Percentiles rank a stretch among this genome's conserved stretches.
Conservation (phyloP, 2,113 vertebrate genomes). For the Paramormyrops kingsleyae region DNA sequence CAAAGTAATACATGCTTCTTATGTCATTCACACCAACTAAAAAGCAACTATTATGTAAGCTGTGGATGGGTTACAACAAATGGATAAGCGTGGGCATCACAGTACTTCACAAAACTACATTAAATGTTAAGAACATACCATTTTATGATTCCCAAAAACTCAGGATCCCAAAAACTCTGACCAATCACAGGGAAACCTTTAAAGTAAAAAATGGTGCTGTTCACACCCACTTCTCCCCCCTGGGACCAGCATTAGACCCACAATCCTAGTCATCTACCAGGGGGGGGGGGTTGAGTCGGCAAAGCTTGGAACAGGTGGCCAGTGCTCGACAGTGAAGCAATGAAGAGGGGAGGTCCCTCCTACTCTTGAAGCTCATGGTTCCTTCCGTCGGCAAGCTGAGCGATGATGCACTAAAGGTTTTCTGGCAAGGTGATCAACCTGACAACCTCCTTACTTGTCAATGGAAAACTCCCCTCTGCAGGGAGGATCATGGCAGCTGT, state of each 20-base stretch:
- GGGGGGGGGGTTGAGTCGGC: background rate
- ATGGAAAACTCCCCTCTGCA: slow-evolving; percentile 7
- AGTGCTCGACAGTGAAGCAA: background rate
- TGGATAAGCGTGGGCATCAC: background rate
- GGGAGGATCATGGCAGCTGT: background rate
- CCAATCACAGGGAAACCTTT: background rate
- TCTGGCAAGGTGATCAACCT: slow-evolving; percentile 47
- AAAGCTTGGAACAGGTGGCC: background rate
- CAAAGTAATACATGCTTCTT: background rate
- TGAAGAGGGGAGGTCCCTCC: background rate
- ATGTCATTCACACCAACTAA: background rate
- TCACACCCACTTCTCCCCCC: background rate
- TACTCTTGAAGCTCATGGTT: background rate
- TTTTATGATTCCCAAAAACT: background rate
- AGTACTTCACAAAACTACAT: background rate
- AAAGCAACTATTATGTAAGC: background rate
- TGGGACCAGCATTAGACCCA: background rate
- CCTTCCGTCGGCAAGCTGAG: slow-evolving; percentile 23
- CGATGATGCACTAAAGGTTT: slow-evolving; percentile 50
- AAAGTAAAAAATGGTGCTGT: background rate
- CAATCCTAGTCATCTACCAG: background rate
- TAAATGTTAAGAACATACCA: background rate
- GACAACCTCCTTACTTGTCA: slow-evolving; percentile 38
- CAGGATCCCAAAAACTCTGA: background rate
- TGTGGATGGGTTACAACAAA: background rate